Percentiles rank a stretch among this genome's conserved stretches.
Evolutionary conservation across 2,113 vertebrate species (phyloP).

Genomic region (Sylvilagus bachmani): DNA sequence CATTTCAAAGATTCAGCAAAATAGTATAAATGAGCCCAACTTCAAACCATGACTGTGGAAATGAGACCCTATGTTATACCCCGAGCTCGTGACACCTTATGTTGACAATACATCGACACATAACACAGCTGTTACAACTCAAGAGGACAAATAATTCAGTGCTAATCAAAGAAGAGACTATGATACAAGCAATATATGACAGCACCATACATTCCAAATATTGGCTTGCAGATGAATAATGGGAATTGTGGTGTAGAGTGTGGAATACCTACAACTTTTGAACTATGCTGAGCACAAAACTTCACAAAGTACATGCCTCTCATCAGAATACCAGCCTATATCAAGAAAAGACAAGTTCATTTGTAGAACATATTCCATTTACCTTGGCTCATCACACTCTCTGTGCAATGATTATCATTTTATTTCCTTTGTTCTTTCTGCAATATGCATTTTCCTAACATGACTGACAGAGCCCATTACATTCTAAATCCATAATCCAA

Average conservation of each 20-base stretch:
- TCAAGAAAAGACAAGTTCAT: not conserved
- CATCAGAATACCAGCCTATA: not conserved
- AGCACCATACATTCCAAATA: not conserved
- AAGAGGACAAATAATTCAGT: not conserved
- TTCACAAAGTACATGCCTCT: not conserved
- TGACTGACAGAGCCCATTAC: not conserved
- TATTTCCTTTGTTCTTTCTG: constrained; percentile 26
- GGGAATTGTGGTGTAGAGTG: accelerated
- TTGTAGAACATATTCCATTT: not conserved
- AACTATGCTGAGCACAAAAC: not conserved
- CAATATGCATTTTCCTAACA: not conserved
- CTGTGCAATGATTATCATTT: not conserved
- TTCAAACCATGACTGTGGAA: constrained; percentile 4
- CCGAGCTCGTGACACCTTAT: not conserved
- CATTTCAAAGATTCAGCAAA: not conserved
- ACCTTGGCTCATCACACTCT: not conserved
- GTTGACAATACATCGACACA: not conserved
- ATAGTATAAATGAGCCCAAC: not conserved
- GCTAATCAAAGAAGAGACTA: not conserved
- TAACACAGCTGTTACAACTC: not conserved
- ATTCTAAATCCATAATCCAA: constrained; percentile 23
- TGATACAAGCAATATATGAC: not conserved
- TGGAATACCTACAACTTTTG: not conserved
- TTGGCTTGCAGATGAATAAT: not conserved
- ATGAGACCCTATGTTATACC: not conserved